These are phyloP conservation scores for Heliconius erato DNA, from an alignment of 2,888 invertebrate species.

Conservation along the genomic window DNA sequence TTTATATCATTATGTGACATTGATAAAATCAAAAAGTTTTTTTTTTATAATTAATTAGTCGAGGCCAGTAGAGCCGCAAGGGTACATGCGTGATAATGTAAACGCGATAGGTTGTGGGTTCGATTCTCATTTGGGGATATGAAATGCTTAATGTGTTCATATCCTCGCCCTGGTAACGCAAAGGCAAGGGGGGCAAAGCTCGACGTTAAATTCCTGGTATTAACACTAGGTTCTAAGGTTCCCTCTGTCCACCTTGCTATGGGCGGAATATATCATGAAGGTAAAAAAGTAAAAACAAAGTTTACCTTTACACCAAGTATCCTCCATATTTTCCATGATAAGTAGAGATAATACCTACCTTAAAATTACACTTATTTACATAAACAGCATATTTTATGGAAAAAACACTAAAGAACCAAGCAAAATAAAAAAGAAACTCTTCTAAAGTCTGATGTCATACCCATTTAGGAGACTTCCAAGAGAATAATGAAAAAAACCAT, in stretches of 20 bases:
- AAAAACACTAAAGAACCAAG: neutral
- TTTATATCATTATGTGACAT: neutral
- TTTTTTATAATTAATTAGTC: neutral
- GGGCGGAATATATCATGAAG: no score
- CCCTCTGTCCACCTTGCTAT: no score
- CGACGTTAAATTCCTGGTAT: no score
- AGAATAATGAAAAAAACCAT: neutral
- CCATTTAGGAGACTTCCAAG: constrained; percentile 4
- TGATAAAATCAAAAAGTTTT: neutral
- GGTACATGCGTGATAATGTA: no score
- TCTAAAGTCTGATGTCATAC: constrained; percentile 13
- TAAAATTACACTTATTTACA: neutral
- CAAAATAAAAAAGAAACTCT: neutral
- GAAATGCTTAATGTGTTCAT: no score
- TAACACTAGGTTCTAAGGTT: neutral
- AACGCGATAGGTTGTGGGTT: no score
- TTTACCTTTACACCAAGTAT: no score
- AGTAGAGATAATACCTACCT: neutral
- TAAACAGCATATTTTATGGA: neutral
- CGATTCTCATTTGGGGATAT: no score
- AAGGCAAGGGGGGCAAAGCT: no score
- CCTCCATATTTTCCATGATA: neutral
- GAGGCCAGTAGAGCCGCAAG: neutral
- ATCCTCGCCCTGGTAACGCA: no score
- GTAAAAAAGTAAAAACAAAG: no score